Base-by-base conservation (phyloP, 2,888 invertebrate genomes). In the Andrena bicolor region DNA sequence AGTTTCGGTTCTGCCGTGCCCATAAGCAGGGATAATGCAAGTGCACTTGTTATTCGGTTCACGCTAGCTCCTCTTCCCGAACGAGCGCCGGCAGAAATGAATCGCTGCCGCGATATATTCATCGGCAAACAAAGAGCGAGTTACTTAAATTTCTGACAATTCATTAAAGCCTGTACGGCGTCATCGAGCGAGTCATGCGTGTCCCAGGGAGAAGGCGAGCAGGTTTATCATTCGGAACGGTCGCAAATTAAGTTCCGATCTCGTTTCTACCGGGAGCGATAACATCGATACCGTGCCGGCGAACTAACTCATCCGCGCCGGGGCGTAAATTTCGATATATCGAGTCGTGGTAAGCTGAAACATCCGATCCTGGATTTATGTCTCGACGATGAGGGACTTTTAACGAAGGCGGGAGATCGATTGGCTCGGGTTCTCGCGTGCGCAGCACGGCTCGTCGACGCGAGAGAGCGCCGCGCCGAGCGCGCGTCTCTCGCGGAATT, bases 391-490 rank as follows among this genome's bases (percentile, higher is more conserved):
- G 76, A 82, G 85, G 68, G 81, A 87, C 83, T 87, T 85, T 81
- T 81, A 87, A 85, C 82, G 87, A 84, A 82, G 76, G 49, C 70
- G 56, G 3, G 60, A 41, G 77, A 85, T 82, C 75, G 81, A 83
- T 86, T 61, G 78, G 66, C 28, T 64, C 28, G 51, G 35, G 64
- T 23, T 6, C 30, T 10, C 56, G 8, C 28, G 28, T 65, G 41
- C 30, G 61, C 30, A 58, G 56, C 10, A 23, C 30, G 23, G 20
- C 63, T 2, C 32, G 49, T 2, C 7, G 35, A 2, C 35, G 10
- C 35, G 61, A 26, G 60, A 32, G 35, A 49, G 8, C n/a, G 5
- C 13, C 32, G 7, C 2, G 3, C 16, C 35, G 23, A 63, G 61
- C 0, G n/a, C 20, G 49, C 35, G 49, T 58, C 60, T 76, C 63